A percentile compares a stretch with the other conserved stretches of the same genome.
These are phyloP conservation scores for Reticulitermes lucifugus DNA, from an alignment of 2,888 invertebrate genomes.

Conservation along the genomic window DNA sequence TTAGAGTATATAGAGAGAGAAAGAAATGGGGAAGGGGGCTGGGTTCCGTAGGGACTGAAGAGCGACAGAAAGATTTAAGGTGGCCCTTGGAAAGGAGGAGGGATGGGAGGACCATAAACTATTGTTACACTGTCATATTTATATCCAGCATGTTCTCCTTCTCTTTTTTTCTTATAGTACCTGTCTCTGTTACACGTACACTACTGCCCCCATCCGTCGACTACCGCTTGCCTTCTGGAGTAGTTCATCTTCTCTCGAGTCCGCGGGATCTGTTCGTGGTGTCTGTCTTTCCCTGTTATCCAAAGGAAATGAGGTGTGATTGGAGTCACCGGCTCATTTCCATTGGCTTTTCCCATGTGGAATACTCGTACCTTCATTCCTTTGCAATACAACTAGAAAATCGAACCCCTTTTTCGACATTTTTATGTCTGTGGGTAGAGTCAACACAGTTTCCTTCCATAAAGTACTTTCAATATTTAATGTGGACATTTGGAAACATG, in stretches of 20 bases:
- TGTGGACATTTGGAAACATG: no score
- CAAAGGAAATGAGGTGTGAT: conserved; percentile 32
- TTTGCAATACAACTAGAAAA: not conserved
- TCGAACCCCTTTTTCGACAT: not conserved
- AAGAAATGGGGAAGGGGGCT: conserved; percentile 23
- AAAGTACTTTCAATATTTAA: no score
- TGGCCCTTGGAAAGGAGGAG: conserved; percentile 46
- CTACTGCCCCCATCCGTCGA: not conserved
- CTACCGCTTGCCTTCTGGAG: not conserved
- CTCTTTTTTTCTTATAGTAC: not conserved
- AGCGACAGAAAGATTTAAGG: conserved; percentile 52
- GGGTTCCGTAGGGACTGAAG: conserved; percentile 45
- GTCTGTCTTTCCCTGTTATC: not conserved
- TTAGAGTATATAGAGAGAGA: conserved; percentile 11
- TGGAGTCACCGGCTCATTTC: conserved; percentile 24
- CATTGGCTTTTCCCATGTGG: conserved; percentile 22
- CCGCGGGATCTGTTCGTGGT: conserved; percentile 20
- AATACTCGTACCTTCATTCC: not conserved
- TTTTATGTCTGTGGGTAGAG: not conserved
- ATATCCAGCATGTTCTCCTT: conserved; percentile 43
- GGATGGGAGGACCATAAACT: conserved; percentile 51
- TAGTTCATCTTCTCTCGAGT: conserved; percentile 23
- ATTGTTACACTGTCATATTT: conserved; percentile 53
- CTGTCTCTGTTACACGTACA: no score
- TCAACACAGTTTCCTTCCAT: no score